Evolutionary conservation across 2,888 invertebrate genomes (phyloP), one percentile per base, ranked within the genome.

Genomic region (Rambutsinella grinnellia): DNA sequence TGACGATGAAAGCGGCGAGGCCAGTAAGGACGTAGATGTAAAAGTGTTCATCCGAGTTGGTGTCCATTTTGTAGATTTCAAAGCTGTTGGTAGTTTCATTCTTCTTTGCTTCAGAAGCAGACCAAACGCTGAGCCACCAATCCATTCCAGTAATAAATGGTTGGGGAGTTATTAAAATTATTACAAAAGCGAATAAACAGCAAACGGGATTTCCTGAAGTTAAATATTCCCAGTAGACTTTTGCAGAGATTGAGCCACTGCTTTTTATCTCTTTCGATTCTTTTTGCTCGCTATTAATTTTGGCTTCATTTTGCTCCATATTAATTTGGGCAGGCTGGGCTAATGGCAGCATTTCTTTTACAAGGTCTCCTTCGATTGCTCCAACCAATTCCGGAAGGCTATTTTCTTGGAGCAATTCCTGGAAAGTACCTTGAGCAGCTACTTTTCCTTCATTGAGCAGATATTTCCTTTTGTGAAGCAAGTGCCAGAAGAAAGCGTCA

Each of bases 381-480:
- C n/a, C n/a, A n/a, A n/a, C n/a, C n/a, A n/a, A n/a, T n/a, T n/a
- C n/a, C n/a, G n/a, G n/a, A n/a, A n/a, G n/a, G n/a, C n/a, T n/a
- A n/a, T n/a, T n/a, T n/a, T n/a, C n/a, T n/a, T n/a, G n/a, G n/a
- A 91, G 90, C 1, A 95, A 87, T 2, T 93, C 91, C 19, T 91
- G 90, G 85, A 92, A 94, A 70, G 92, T 90, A 63, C 89, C 89
- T 84, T 88, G 86, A 6, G 87, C 86, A 82, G 87, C 87, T 46
- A 89, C 86, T 58, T 82, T 84, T 88, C 81, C 93, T 89, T 91
- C 91, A 71, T 90, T 89, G 72, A 93, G 85, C 63, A 92, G 88
- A n/a, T n/a, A n/a, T 84, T 91, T 91, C 10, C 93, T 87, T 82
- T 93, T 94, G 86, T 95, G 95, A 63, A 94, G 87, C 86, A 95